phyloP scores from a whole-genome alignment of 2,888 invertebrate species.

The Ennomos quercinarius region DNA sequence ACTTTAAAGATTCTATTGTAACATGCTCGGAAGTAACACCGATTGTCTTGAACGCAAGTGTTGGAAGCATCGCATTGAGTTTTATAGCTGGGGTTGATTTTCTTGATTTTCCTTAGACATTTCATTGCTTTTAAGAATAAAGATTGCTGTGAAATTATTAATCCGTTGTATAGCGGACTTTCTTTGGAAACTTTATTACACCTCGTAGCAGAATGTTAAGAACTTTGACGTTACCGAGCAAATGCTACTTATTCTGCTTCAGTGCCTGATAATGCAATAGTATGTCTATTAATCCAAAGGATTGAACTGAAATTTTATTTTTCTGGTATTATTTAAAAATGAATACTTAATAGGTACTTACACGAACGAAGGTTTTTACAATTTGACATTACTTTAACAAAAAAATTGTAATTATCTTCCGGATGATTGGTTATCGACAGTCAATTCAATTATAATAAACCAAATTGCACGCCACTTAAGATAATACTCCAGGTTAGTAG shows the following conservation, averaged over 20 bases:
- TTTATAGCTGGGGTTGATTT: constrained; percentile 19
- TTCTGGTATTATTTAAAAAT: no score
- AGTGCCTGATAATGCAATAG: no score
- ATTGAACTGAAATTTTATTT: no score
- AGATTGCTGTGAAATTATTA: background rate
- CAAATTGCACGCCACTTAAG: constrained; percentile 25
- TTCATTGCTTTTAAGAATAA: background rate
- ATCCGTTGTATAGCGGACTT: no score
- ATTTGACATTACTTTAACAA: no score
- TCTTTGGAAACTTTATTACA: no score
- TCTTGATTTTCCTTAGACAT: background rate
- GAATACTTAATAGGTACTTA: no score
- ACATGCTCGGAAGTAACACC: constrained; percentile 30
- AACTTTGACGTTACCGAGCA: no score
- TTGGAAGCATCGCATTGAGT: constrained; percentile 17
- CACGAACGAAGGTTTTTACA: no score
- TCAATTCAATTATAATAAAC: constrained; percentile 22
- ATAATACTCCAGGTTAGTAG: constrained; percentile 17
- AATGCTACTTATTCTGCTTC: no score
- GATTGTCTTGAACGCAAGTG: constrained; percentile 26
- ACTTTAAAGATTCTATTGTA: constrained; percentile 21
- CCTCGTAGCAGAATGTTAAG: no score
- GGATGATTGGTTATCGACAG: constrained; percentile 13
- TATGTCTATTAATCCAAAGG: no score
- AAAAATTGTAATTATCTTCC: background rate